Conservation (phyloP, 2,888 invertebrate species). For the Netelia melanura region DNA sequence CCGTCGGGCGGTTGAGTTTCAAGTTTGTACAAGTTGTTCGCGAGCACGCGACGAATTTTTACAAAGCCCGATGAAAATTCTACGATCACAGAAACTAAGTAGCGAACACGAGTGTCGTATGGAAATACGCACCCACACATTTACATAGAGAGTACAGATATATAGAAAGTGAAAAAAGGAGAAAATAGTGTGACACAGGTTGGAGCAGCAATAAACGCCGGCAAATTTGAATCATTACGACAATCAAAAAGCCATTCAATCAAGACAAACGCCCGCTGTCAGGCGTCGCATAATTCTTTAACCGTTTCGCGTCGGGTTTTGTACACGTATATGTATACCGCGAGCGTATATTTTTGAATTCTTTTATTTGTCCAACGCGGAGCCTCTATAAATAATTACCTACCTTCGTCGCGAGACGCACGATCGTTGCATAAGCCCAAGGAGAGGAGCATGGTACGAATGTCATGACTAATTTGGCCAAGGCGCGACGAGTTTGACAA, state of each 20-base stretch:
- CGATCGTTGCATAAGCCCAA: slow-evolving; percentile 49
- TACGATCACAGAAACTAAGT: slow-evolving; percentile 41
- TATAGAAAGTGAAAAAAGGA: slow-evolving; percentile 1
- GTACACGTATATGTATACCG: neutral
- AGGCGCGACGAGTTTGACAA: slow-evolving; percentile 63
- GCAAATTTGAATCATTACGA: slow-evolving; percentile 61
- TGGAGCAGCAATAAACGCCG: slow-evolving; percentile 53
- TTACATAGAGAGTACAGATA: neutral
- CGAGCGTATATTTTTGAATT: slow-evolving; percentile 7
- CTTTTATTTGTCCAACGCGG: slow-evolving; percentile 20
- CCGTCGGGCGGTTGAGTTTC: slow-evolving; percentile 4
- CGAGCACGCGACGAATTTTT: slow-evolving; percentile 26
- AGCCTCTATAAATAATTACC: slow-evolving; percentile 57
- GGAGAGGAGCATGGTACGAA: slow-evolving; percentile 53
- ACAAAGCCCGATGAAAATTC: slow-evolving; percentile 25
- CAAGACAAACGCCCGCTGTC: slow-evolving; percentile 63
- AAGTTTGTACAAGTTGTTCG: slow-evolving; percentile 31
- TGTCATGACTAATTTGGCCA: slow-evolving; percentile 61
- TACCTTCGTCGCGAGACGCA: slow-evolving; percentile 36
- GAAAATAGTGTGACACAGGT: slow-evolving; percentile 3
- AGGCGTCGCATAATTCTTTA: slow-evolving; percentile 59
- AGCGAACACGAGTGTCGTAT: slow-evolving; percentile 3
- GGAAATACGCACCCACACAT: neutral
- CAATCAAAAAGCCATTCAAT: slow-evolving; percentile 65
- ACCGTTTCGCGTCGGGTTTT: slow-evolving; percentile 32